A percentile compares a stretch with the other conserved stretches of the same genome.
Conservation (phyloP, 2,888 invertebrate species). For the Pegoplata infirma region DNA sequence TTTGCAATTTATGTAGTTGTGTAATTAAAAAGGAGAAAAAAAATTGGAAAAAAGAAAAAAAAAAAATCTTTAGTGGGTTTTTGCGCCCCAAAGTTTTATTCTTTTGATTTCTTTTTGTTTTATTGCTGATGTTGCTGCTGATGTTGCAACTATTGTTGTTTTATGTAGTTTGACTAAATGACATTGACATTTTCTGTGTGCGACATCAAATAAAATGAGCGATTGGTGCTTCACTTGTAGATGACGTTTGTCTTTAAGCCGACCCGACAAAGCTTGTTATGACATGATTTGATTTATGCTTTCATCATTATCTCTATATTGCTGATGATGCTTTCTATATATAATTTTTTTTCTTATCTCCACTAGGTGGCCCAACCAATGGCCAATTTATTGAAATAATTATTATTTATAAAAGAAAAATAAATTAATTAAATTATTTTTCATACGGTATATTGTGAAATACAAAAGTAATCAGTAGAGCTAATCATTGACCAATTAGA, state of each 20-base stretch:
- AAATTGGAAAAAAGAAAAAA: neutral
- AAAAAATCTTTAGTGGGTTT: conserved; percentile 28
- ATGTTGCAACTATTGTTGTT: conserved; percentile 55
- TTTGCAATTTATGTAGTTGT: conserved; percentile 55
- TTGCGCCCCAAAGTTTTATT: conserved; percentile 21
- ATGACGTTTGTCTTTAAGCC: conserved; percentile 58
- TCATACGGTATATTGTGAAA: too few species aligned
- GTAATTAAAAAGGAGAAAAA: conserved; percentile 57
- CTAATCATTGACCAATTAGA: too few species aligned
- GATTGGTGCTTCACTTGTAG: conserved; percentile 61
- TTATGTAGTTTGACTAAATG: conserved; percentile 62
- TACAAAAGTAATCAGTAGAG: too few species aligned
- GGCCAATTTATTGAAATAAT: neutral
- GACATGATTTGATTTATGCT: conserved; percentile 64
- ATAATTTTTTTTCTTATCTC: neutral
- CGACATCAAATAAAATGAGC: conserved; percentile 63
- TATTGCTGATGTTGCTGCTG: conserved; percentile 28
- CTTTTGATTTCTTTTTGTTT: conserved; percentile 18
- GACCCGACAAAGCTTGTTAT: conserved; percentile 62
- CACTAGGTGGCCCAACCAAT: neutral
- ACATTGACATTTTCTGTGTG: conserved; percentile 62
- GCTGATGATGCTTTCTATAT: conserved; percentile 16
- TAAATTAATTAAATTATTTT: too few species aligned
- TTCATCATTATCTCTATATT: conserved; percentile 59
- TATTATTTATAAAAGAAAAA: too few species aligned